Percentiles rank a stretch among this genome's conserved stretches.
Conservation (phyloP, 2,888 invertebrate genomes). For the Caenorhabditis parvicauda region DNA sequence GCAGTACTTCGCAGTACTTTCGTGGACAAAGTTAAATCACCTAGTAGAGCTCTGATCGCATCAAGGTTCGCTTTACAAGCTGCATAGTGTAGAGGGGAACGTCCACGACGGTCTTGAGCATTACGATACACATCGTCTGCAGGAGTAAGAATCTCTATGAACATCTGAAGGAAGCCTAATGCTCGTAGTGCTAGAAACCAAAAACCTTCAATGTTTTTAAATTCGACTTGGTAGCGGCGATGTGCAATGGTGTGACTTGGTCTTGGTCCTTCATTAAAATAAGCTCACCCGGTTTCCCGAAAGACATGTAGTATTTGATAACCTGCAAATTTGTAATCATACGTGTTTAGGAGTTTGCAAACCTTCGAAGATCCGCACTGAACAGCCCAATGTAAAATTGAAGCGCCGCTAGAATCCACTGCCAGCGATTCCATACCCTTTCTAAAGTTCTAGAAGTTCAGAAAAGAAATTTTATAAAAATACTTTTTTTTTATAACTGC, state of each 20-base stretch:
- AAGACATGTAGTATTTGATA: neutral
- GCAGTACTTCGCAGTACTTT: neutral
- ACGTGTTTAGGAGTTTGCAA: too few relatives aligned
- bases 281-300: neutral
- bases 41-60: slow-evolving; percentile 21
- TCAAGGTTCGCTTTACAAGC: slow-evolving; percentile 37
- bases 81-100: slow-evolving; percentile 55
- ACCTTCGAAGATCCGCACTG: slow-evolving; percentile 26
- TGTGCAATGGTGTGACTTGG: slow-evolving; percentile 52
- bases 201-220: slow-evolving; percentile 45
- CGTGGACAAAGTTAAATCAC: slow-evolving; percentile 3
- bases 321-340: neutral
- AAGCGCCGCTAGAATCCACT: slow-evolving; percentile 31
- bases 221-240: slow-evolving; percentile 45
- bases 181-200: neutral
- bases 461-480: neutral
- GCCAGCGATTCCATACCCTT: slow-evolving; percentile 8
- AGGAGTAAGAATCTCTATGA: slow-evolving; percentile 15
- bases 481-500: neutral
- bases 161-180: slow-evolving; percentile 20
- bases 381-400: slow-evolving; percentile 50
- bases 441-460: slow-evolving; percentile 5
- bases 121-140: slow-evolving; percentile 19
- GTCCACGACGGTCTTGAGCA: slow-evolving; percentile 33
- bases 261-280: slow-evolving; percentile 40